A percentile compares a stretch with the other conserved stretches of the same genome.
phyloP scores from a whole-genome alignment of 2,797 vertebrate species.

The Phataginus tricuspis region DNA sequence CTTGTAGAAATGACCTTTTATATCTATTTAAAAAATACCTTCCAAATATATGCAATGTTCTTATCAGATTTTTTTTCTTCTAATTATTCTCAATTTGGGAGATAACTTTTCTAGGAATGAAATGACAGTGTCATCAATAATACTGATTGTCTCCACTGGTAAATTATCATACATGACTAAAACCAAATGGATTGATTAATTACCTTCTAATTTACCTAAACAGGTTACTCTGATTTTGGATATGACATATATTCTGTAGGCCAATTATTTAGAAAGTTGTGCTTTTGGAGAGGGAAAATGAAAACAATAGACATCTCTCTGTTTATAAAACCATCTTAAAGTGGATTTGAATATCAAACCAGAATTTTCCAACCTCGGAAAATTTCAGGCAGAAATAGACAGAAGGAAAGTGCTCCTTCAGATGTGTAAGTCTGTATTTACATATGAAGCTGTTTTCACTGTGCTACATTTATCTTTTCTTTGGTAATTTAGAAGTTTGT shows the following conservation, averaged over 20 bases:
- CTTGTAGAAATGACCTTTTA: background rate
- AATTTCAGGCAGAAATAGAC: background rate
- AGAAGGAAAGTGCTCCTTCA: background rate
- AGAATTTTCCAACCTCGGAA: slow-evolving; percentile 51
- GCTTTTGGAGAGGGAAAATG: background rate
- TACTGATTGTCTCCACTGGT: slow-evolving; percentile 37
- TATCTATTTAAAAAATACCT: background rate
- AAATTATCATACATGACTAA: slow-evolving; percentile 44
- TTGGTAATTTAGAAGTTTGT: background rate
- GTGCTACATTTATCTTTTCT: background rate
- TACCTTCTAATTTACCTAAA: slow-evolving; percentile 51
- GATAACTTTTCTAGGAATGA: background rate
- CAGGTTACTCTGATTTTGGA: background rate
- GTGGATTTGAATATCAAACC: slow-evolving; percentile 12
- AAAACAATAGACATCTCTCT: background rate
- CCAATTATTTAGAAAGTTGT: background rate
- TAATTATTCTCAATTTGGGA: background rate
- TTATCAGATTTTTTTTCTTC: background rate
- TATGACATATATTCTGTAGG: background rate
- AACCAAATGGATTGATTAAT: slow-evolving; percentile 42
- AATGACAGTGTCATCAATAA: slow-evolving; percentile 51
- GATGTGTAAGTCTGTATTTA: background rate
- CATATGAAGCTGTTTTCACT: background rate
- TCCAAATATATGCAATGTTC: background rate
- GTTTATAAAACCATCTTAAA: background rate